A percentile compares a stretch with the other conserved stretches of the same genome.
These are phyloP conservation scores for Sylvicola fuscatus DNA, from an alignment of 2,888 invertebrate species.

Conservation along the genomic window DNA sequence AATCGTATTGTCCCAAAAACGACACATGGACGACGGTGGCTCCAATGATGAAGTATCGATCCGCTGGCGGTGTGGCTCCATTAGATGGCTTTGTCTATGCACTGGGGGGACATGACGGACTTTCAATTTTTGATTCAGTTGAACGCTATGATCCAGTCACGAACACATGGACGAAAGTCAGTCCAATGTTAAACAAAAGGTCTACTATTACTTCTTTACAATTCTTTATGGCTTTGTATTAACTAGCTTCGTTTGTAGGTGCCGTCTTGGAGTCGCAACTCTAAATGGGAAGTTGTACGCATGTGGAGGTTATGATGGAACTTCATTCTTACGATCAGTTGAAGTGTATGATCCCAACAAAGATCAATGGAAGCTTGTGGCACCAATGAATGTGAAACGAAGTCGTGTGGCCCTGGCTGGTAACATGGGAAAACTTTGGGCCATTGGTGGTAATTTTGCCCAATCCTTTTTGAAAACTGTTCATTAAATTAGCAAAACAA, in stretches of 20 bases:
- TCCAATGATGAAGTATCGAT: constrained; percentile 29
- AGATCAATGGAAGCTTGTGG: constrained; percentile 55
- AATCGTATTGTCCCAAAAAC: constrained; percentile 54
- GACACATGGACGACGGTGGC: constrained; percentile 48
- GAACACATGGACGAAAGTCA: constrained; percentile 50
- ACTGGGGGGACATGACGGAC: constrained; percentile 72
- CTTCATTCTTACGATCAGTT: constrained; percentile 58
- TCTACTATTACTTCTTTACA: constrained; percentile 6
- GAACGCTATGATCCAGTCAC: constrained; percentile 58
- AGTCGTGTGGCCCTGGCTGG: constrained; percentile 65
- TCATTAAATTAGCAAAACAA: constrained; percentile 1
- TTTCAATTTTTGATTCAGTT: constrained; percentile 71
- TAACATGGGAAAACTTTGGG: constrained; percentile 67
- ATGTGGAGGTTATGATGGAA: constrained; percentile 71
- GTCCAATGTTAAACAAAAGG: constrained; percentile 58
- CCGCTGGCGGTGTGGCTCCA: constrained; percentile 51
- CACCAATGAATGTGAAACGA: constrained; percentile 64
- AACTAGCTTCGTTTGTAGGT: constrained; percentile 26
- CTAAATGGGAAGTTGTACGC: constrained; percentile 65
- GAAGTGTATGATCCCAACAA: constrained; percentile 59
- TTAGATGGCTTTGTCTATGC: constrained; percentile 51
- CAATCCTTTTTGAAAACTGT: background rate
- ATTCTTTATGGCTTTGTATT: constrained; percentile 4
- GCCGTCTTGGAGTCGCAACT: constrained; percentile 64
- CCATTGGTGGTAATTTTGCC: constrained; percentile 41